Evolutionary conservation across 2,113 vertebrate genomes (phyloP), one percentile per base, ranked within the genome.

Genomic region (Xenopus laevis): DNA sequence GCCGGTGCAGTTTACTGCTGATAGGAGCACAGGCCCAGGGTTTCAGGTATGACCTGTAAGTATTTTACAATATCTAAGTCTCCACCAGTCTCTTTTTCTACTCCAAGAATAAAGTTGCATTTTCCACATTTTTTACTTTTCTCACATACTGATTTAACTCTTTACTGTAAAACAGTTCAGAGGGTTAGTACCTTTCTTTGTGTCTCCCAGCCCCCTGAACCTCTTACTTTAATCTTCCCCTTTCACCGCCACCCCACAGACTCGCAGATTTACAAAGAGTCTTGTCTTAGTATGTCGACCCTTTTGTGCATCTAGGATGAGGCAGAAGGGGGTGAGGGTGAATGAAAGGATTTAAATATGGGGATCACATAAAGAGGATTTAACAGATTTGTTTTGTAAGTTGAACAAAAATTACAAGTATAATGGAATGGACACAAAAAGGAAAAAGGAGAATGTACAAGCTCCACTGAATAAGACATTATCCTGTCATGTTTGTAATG

Each of bases 381-480:
- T 95, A 96, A 93, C 89, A 79, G 88, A 95, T 97, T 97, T 98
- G 96, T 98, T 97, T 91, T 87, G 79, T 84, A 92, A 94, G 44
- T n/a, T 89, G 91, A 90, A 95, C 91, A 94, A 70, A 63, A 94
- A 92, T 91, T 90, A 90, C 84, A 84, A 84, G 83, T 88, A 91
- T 88, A 90, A 90, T 86, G 86, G 86, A 87, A 83, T 79, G 82
- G 88, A 70, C 88, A 90, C 90, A 92, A 96, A 95, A 95, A 91
- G 92, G 90, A n/a, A 85, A 88, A 88, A 80, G 84, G 84, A 82
- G 86, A 84, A 82, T 71, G 93, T 92, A 96, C 94, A 96, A 97
- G 96, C 90, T 91, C 72, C 7, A 91, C 92, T 92, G 94, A 98
- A 96, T 97, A 92, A 94, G 89, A 92, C 90, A 88, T 88, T 92